These are phyloP conservation scores for Coracias cyanogaster DNA, from an alignment of 2,797 vertebrate genomes.

Conservation along the genomic window DNA sequence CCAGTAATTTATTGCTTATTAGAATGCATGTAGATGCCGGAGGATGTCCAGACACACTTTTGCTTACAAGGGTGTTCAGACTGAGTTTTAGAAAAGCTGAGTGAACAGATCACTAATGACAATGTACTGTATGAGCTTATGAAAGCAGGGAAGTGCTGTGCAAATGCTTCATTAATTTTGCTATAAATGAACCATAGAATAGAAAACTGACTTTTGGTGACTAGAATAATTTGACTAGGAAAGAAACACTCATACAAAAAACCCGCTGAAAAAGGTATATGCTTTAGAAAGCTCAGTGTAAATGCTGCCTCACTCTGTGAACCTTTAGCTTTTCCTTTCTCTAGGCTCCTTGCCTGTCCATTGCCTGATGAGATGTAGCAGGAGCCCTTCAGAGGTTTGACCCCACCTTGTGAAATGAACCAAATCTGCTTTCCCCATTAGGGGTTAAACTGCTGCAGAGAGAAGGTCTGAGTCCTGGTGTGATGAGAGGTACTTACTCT, in stretches of 20 bases:
- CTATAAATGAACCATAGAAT: neutral
- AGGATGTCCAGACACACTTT: neutral
- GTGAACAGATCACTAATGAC: neutral
- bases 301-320: neutral
- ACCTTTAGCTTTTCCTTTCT: neutral
- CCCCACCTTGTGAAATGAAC: neutral
- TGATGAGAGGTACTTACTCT: neutral
- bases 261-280: rapidly evolving
- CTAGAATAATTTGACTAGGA: neutral
- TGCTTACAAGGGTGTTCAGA: neutral
- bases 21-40: neutral
- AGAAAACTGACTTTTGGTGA: neutral
- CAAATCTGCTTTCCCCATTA: neutral
- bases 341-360: neutral
- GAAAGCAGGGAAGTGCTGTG: neutral
- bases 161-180: constrained; percentile 5
- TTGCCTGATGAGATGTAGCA: rapidly evolving
- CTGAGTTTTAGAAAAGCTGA: constrained; percentile 12
- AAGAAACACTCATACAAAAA: neutral
- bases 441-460: neutral
- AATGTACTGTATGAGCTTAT: neutral
- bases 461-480: neutral
- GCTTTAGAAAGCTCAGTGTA: neutral
- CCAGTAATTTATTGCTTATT: neutral
- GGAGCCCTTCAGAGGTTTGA: neutral